Base-by-base conservation (phyloP, 2,888 invertebrate genomes). In the Eupeodes latifasciatus region DNA sequence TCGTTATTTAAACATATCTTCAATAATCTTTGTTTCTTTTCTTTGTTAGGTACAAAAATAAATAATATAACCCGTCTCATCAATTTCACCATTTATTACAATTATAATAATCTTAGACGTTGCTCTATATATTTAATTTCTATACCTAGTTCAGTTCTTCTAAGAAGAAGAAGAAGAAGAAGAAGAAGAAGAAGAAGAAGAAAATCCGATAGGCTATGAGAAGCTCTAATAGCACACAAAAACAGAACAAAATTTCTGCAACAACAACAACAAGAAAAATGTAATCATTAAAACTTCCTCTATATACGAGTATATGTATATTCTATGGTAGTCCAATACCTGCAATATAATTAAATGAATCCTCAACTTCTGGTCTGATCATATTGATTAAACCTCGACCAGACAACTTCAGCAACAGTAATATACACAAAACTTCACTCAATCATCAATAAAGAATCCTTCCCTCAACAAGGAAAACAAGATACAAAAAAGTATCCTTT, bases 271-370 rank as follows among this genome's bases (percentile, higher is more conserved):
- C 27, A 47, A 10, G 5, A 40, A 49, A 27, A 5, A 67, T 49
- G 34, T 67, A 67, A 34, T 69, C 69, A 69, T 53, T 69, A 53
- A 69, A 69, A 69, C 69, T 69, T 55, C 53, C 34, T 34, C 69
- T 36, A 19, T n/a, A 49, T 27, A 27, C 3, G 3, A 0, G 12
- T 69, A 27, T 27, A 27, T 36, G 40, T 40, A 40, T 40, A 40
- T 27, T 27, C 27, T 27, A 27, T 27, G 2, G 27, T 3, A 27
- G 40, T 40, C 9, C 40, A 40, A 69, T 69, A 55, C 49, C 69
- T 69, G 69, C 69, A 69, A 51, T 69, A 69, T 55, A 69, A 69
- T 69, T 69, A 53, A 69, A 69, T 55, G 36, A 69, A 69, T 53
- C 36, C 53, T 16, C 53, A 69, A 69, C 69, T 69, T 36, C 27